Conservation (phyloP, 2,797 vertebrate species). For the Pseudotriccus pelzelni region DNA sequence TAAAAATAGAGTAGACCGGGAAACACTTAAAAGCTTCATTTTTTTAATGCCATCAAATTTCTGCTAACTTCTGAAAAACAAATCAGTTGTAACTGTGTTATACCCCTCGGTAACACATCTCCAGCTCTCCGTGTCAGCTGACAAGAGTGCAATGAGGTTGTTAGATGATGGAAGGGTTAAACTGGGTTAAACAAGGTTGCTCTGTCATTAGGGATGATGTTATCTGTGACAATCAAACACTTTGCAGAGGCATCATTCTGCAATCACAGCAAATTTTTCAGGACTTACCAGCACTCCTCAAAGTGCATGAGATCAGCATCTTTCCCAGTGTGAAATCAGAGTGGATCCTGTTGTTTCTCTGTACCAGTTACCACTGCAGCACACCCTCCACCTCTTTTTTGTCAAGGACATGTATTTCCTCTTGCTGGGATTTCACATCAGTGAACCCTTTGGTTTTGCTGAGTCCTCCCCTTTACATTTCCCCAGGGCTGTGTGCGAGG, state of each 20-base stretch:
- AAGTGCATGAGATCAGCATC: background rate
- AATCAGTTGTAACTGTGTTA: background rate
- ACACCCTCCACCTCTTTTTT: background rate
- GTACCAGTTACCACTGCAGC: background rate
- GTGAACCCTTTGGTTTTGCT: background rate
- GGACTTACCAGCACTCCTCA: background rate
- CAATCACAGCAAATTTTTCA: background rate
- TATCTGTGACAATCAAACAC: background rate
- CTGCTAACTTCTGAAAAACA: background rate
- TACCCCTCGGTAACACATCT: background rate
- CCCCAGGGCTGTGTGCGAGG: background rate
- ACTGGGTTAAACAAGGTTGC: background rate
- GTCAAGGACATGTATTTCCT: background rate
- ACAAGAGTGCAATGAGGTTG: background rate
- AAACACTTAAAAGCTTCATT: background rate
- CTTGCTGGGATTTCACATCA: background rate
- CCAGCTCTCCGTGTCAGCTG: background rate
- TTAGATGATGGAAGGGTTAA: background rate
- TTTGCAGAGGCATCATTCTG: background rate
- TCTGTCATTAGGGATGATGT: background rate
- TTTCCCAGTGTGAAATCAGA: background rate
- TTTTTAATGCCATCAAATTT: background rate
- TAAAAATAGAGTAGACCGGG: background rate
- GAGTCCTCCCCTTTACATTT: background rate
- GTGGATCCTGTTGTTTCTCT: background rate